Base-by-base conservation (phyloP, 2,888 invertebrate species). In the Kuschelorhynchus macadamiae region DNA sequence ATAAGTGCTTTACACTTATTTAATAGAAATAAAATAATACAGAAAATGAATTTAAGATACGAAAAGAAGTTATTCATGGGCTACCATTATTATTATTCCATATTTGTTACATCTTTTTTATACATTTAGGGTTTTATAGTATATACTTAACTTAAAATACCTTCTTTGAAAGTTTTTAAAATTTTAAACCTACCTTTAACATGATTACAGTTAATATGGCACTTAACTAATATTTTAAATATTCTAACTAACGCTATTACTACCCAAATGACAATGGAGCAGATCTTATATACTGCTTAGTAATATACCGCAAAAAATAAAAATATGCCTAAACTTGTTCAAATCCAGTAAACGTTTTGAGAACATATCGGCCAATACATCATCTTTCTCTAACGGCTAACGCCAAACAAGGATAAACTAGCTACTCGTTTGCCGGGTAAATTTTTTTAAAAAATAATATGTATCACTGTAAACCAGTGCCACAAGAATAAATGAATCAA, bases 251-350 rank as follows among this genome's bases (percentile, higher is more conserved):
- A n/a, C 14, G 16, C 11, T 32, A 32, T 30, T 32, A 49, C 16
- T 32, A 16, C 25, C 25, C 4, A 25, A 25, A 25, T 25, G 25
- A 25, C 25, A 25, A 7, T 25, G 4, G 25, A 5, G 25, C 25
- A 25, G 25, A 44, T 11, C 44, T 44, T 44, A 44, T 44, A 44
- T 44, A 44, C 44, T 25, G 3, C 25, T 25, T 25, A 7, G 25
- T 25, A 44, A 44, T 11, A 44, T 44, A 14, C 18, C 25, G 25
- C 17, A 12, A 16, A 44, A 14, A 17, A 17, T 44, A 57, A 57
- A 57, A 57, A 46, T 57, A 16, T 32, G 33, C 57, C 57, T 33
- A 57, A 56, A 57, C 57, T 57, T 33, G 57, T 57, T 46, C 46
- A 18, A 47, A 47, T 18, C 21, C 11, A 32, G n/a, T 21, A 14